Conservation (phyloP, 1,140 invertebrate species). For the Anthonomus grandis region DNA sequence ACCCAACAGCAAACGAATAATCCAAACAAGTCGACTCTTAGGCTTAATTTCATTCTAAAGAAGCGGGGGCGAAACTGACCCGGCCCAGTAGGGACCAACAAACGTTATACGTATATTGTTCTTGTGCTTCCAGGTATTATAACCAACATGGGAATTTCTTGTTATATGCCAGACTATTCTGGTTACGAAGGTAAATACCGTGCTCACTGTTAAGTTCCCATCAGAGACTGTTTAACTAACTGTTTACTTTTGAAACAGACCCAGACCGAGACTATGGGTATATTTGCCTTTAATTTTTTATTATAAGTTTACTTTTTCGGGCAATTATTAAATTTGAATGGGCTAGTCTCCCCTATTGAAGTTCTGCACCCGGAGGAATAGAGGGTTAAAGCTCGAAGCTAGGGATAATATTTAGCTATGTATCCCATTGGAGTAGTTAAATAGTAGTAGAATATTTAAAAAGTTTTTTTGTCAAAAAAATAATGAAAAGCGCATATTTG, state of each 20-base stretch:
- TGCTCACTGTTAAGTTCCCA: constrained; percentile 18
- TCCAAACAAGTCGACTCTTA: too few relatives aligned
- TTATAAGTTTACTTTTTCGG: constrained; percentile 13
- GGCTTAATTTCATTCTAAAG: too few relatives aligned
- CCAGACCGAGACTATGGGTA: constrained; percentile 14
- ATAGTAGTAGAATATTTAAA: too few relatives aligned
- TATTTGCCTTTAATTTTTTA: constrained; percentile 20
- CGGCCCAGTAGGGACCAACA: constrained; percentile 9
- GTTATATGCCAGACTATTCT: constrained; percentile 21
- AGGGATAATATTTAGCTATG: too few relatives aligned
- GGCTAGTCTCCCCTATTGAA: too few relatives aligned
- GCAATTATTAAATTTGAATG: constrained; percentile 22
- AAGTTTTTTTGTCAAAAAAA: too few relatives aligned
- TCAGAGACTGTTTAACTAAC: constrained; percentile 22
- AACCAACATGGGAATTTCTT: constrained; percentile 23
- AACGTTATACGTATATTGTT: constrained; percentile 19
- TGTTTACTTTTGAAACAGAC: constrained; percentile 20
- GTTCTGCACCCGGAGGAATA: too few relatives aligned
- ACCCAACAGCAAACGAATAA: too few relatives aligned
- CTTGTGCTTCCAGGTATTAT: constrained; percentile 22
- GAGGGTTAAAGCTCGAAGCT: too few relatives aligned
- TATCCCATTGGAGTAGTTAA: too few relatives aligned
- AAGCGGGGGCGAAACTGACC: constrained; percentile 9
- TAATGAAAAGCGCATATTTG: too few relatives aligned
- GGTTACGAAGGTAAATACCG: constrained; percentile 26